Evolutionary conservation across 2,113 vertebrate genomes (phyloP).

Genomic region (Shinisaurus crocodilurus): DNA sequence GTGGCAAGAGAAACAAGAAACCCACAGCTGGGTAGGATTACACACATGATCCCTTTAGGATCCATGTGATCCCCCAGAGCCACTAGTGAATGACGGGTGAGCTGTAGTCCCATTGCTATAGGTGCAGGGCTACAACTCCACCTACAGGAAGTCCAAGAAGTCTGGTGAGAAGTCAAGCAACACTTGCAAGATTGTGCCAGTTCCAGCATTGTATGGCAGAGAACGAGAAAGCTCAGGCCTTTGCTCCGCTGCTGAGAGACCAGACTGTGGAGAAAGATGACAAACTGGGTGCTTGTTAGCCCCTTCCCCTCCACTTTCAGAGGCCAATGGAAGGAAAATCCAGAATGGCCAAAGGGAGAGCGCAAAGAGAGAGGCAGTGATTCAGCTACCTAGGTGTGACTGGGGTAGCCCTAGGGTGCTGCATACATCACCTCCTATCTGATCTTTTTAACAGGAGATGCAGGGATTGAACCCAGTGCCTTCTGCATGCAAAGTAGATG

Average conservation of each 20-base stretch:
- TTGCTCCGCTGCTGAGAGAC: neutral
- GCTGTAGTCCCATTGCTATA: neutral
- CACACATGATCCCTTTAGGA: neutral
- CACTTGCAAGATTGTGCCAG: neutral
- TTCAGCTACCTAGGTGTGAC: neutral
- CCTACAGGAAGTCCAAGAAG: neutral
- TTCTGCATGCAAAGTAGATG: neutral
- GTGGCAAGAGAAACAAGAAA: neutral
- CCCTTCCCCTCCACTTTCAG: neutral
- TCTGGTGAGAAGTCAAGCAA: neutral
- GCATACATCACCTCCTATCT: neutral
- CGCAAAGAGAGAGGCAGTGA: neutral
- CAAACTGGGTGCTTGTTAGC: neutral
- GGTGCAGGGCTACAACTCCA: neutral
- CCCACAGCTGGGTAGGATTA: neutral
- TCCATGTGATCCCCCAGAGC: neutral
- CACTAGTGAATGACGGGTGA: neutral
- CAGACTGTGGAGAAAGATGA: neutral
- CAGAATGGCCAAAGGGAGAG: neutral
- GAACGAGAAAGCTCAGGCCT: neutral
- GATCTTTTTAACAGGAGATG: neutral
- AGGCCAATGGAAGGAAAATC: neutral
- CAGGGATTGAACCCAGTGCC: neutral
- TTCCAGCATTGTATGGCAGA: neutral
- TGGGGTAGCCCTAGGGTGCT: neutral